Percentiles rank a stretch among this genome's conserved stretches.
Evolutionary conservation across 2,888 invertebrate genomes (phyloP).

Genomic region (Germaria angustata): DNA sequence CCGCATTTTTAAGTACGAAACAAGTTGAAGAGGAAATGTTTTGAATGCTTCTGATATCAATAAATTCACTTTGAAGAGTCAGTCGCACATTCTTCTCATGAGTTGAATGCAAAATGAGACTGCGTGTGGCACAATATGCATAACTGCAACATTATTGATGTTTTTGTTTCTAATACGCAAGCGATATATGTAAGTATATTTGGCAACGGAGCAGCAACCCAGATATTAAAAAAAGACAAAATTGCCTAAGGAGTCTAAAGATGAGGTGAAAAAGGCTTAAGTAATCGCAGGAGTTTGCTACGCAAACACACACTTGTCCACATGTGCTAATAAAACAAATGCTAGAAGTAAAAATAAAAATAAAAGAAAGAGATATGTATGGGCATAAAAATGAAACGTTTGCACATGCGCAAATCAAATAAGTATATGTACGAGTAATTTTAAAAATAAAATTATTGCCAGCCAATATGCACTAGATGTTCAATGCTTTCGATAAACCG

Average conservation of each 20-base stretch:
- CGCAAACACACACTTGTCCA: constrained; percentile 34
- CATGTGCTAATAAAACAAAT: no score
- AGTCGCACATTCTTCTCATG: constrained; percentile 22
- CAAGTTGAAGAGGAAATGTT: constrained; percentile 40
- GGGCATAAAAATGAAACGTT: constrained; percentile 5
- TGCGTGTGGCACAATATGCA: constrained; percentile 42
- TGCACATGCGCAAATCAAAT: constrained; percentile 43
- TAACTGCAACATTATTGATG: background rate
- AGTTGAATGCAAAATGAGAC: constrained; percentile 33
- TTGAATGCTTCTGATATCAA: constrained; percentile 34
- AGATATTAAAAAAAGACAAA: constrained; percentile 43
- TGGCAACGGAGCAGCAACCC: constrained; percentile 31
- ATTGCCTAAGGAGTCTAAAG: constrained; percentile 7
- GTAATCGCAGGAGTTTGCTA: background rate
- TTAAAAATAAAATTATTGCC: constrained; percentile 41
- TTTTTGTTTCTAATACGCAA: background rate
- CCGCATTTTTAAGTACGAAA: constrained; percentile 15
- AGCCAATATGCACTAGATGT: background rate
- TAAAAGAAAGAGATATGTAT: constrained; percentile 27
- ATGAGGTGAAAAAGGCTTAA: background rate
- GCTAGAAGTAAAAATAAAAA: constrained; percentile 52
- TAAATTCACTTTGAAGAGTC: constrained; percentile 14
- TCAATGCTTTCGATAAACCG: constrained; percentile 78
- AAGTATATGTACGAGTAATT: no score
- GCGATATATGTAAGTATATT: background rate